Base-by-base conservation (phyloP, 30 jellyfish, hydroid and myxozoan genomes). In the Mastigias papua region DNA sequence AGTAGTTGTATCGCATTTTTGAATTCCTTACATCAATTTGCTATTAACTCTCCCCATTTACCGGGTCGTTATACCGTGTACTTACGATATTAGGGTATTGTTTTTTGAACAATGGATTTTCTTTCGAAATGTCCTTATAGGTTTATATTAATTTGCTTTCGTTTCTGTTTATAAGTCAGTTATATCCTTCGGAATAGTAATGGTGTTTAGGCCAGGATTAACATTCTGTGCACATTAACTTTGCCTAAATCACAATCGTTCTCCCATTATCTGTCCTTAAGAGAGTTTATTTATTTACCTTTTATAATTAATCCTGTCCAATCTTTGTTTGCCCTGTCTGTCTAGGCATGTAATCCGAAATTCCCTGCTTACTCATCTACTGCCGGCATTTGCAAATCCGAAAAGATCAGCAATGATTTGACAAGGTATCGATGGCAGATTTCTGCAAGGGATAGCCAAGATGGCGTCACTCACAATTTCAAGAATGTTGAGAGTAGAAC, bases 361-460 rank as follows among this genome's bases (percentile, higher is more conserved):
- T 85, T 76, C 88, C 97, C 98, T 29, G 85, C 33, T 31, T 90
- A 85, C 83, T 73, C 97, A 31, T 86, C 93, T 26, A 95, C 98
- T 27, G 86, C 92, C 16, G 92, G 91, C n/a, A 74, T 95, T 26
- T 95, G 99, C 90, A 73, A 89, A 54, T 70, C 95, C 19, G 98
- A 90, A 63, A 64, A 76, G 22, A 95, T 95, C 87, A 76, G 73
- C 92, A 86, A 95, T 74, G 78, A 82, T 13, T 34, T 84, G 61
- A 95, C 99, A 8, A 73, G 90, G 68, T 95, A 95, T 73, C 75
- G 95, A 65, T 95, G 99, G 99, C 98, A 90, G 65, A 77, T 95
- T 10, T 73, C 98, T 13, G 95, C 97, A 46, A 72, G 84, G 48
- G 91, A 84, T 76, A 76, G 85, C 77, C 81, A 89, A 61, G 99